Percentiles rank a stretch among this genome's conserved stretches.
These are phyloP conservation scores for Oostethus manadensis DNA, from an alignment of 2,113 vertebrate species.

Conservation along the genomic window DNA sequence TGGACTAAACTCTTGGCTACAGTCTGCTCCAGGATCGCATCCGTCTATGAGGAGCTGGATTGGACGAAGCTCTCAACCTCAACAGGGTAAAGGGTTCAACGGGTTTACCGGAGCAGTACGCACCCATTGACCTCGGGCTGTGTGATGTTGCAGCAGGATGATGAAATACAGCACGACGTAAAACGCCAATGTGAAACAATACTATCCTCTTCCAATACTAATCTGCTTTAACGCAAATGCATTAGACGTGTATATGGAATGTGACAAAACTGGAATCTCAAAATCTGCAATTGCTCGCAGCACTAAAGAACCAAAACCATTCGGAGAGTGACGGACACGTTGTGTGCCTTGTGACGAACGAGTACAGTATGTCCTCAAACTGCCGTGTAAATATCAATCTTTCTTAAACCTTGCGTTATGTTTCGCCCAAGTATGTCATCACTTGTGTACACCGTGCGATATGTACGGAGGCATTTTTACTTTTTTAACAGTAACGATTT, in stretches of 20 bases:
- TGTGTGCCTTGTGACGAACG: constrained; percentile 60
- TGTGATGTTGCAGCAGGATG: constrained; percentile 10
- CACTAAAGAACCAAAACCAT: constrained; percentile 2
- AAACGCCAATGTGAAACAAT: constrained; percentile 1
- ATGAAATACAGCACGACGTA: constrained; percentile 10
- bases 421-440: constrained; percentile 25
- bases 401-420: constrained; percentile 23
- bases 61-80: constrained; percentile 75
- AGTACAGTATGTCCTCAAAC: constrained; percentile 43
- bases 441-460: constrained; percentile 10
- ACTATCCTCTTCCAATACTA: neutral
- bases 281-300: neutral
- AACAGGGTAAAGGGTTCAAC: constrained; percentile 71
- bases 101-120: neutral
- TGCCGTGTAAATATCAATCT: constrained; percentile 41
- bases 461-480: constrained; percentile 32
- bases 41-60: constrained; percentile 85
- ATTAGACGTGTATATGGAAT: neutral
- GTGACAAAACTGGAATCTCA: neutral
- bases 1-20: constrained; percentile 86
- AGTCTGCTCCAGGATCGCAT: constrained; percentile 75
- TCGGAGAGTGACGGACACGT: constrained; percentile 36
- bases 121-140: constrained; percentile 8
- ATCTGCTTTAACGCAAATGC: neutral
- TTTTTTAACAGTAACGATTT: constrained; percentile 38